phyloP scores from a whole-genome alignment of 1,140 invertebrate genomes.

The Apocrypta bakeri region DNA sequence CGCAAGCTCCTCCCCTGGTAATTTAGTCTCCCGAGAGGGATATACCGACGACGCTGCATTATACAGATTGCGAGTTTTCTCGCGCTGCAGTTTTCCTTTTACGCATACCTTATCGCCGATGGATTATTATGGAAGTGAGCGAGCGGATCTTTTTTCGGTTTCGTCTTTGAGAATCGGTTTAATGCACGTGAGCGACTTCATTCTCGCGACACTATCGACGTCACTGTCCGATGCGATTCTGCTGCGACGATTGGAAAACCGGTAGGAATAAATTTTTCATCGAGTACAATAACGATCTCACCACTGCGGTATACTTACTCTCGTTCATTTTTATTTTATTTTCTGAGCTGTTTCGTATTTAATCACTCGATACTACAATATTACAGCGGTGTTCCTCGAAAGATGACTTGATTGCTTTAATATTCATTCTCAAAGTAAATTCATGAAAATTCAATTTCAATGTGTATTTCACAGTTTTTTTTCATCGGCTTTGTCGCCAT shows the following conservation, averaged over 20 bases:
- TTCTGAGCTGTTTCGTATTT: no score
- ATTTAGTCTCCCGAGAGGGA: neutral
- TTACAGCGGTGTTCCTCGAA: no score
- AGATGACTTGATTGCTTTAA: no score
- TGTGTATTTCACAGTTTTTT: constrained; percentile 33
- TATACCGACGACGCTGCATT: neutral
- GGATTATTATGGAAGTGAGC: neutral
- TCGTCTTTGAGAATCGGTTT: no score
- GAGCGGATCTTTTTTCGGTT: neutral
- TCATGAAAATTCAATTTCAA: neutral
- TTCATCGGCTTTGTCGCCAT: constrained; percentile 51
- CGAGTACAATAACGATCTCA: no score
- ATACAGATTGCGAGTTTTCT: neutral
- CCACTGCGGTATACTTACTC: no score
- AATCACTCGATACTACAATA: no score
- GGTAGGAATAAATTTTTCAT: neutral
- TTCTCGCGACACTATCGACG: no score
- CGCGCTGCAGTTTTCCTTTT: no score
- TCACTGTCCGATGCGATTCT: no score
- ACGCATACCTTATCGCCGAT: neutral
- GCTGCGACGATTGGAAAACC: neutral
- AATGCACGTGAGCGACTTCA: no score
- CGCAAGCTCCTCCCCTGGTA: neutral
- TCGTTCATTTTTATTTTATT: no score
- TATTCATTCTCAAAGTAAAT: neutral